Conservation (phyloP, 2,888 invertebrate genomes). For the Sphaerophoria rueppellii region DNA sequence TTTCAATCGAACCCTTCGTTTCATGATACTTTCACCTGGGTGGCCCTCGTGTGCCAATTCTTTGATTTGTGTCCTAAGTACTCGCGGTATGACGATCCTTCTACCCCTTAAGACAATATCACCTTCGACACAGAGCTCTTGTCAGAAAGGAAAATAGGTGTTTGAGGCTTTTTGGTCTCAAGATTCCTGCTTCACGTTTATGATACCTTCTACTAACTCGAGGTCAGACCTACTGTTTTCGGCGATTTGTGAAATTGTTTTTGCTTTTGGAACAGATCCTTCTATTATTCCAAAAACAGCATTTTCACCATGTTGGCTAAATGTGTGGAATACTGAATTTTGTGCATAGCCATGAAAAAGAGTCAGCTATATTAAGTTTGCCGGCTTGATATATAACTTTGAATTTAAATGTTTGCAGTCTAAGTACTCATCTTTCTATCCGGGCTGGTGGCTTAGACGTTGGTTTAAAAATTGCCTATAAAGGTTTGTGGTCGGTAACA, state of each 20-base stretch:
- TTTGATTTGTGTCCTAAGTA: not conserved
- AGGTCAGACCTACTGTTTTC: not conserved
- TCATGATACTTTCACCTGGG: not conserved
- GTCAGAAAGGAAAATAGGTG: not conserved
- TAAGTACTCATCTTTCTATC: constrained; percentile 65
- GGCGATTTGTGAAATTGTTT: constrained; percentile 3
- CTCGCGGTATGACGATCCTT: not conserved
- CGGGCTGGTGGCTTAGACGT: constrained; percentile 68
- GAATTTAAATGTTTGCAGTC: constrained; percentile 56
- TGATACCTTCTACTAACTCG: constrained; percentile 19
- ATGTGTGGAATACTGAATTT: not conserved
- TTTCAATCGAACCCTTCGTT: not conserved
- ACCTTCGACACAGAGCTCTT: not conserved
- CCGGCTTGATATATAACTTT: constrained; percentile 19
- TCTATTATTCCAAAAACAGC: too few species aligned
- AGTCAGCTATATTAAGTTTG: constrained; percentile 12
- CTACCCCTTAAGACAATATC: not conserved
- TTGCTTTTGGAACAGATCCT: constrained; percentile 26
- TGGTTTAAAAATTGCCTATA: constrained; percentile 73
- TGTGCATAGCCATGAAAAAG: too few species aligned
- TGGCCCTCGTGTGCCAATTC: not conserved
- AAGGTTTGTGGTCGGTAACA: constrained; percentile 70
- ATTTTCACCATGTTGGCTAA: too few species aligned
- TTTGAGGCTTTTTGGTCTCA: constrained; percentile 9
- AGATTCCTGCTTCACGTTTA: constrained; percentile 21